Percentiles rank a stretch among this genome's conserved stretches.
Evolutionary conservation across 53 echinoderm and acorn worm genomes (phyloP).

Genomic region (Glandiceps talaboti): DNA sequence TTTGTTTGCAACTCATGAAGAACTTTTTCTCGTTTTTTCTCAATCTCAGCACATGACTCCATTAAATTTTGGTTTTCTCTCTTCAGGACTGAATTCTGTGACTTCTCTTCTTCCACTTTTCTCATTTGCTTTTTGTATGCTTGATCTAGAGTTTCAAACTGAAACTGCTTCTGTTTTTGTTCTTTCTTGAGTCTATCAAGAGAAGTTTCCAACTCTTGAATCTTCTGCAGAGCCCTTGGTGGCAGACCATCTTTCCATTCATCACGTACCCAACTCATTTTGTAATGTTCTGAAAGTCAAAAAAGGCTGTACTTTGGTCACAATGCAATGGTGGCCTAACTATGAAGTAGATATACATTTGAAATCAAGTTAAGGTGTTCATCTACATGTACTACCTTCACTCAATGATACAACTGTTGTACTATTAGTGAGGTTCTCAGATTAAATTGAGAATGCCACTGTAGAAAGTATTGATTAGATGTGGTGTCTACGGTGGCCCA

Average conservation of each 20-base stretch:
- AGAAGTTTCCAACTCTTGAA: constrained; percentile 64
- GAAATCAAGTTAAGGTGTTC: too few species aligned
- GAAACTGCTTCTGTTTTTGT: constrained; percentile 87
- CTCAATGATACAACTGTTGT: too few species aligned
- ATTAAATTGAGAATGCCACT: too few species aligned
- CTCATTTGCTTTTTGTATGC: constrained; percentile 78
- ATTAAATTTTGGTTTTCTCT: constrained; percentile 59
- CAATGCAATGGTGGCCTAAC: too few species aligned
- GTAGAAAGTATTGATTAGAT: too few species aligned
- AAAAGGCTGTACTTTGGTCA: too few species aligned
- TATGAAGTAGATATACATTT: neutral
- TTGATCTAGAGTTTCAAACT: constrained; percentile 65
- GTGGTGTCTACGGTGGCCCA: too few species aligned
- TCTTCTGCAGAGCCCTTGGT: constrained; percentile 63
- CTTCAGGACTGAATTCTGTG: constrained; percentile 32
- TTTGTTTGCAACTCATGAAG: constrained; percentile 64
- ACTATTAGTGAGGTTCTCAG: too few species aligned
- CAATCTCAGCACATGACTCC: constrained; percentile 70
- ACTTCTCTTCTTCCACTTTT: constrained; percentile 72
- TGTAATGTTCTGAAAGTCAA: too few species aligned
- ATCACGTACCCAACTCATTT: constrained; percentile 88
- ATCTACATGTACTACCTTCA: too few species aligned
- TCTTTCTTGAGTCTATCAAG: constrained; percentile 71
- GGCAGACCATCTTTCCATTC: constrained; percentile 97
- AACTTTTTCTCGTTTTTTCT: constrained; percentile 59